Percentiles rank a stretch among this genome's conserved stretches.
These are phyloP conservation scores for Columba guinea DNA, from an alignment of 2,797 vertebrate species.

Conservation along the genomic window DNA sequence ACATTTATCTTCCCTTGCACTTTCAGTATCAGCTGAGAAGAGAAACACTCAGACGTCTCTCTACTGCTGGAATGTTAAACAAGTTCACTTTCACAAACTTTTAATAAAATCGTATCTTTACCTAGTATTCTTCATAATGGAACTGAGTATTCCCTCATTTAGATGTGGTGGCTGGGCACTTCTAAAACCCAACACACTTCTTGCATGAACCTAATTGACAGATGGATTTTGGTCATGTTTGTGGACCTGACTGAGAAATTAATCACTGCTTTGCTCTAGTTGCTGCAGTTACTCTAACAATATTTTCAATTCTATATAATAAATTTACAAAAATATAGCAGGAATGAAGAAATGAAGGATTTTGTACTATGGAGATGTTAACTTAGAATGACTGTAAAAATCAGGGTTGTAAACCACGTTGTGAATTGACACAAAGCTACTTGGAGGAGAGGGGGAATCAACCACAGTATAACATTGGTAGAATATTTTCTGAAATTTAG, in stretches of 20 bases:
- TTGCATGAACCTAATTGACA: neutral
- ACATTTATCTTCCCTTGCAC: neutral
- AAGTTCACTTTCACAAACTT: neutral
- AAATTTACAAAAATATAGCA: neutral
- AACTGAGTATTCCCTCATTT: neutral
- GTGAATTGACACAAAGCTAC: neutral
- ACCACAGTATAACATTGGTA: neutral
- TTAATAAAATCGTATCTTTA: neutral
- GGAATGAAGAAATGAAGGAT: neutral
- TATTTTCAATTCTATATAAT: neutral
- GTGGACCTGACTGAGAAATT: neutral
- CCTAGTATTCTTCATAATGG: neutral
- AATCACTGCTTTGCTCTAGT: neutral
- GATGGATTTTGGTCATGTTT: neutral
- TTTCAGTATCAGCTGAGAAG: neutral
- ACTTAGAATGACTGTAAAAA: neutral
- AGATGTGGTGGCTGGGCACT: neutral
- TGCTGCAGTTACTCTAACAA: neutral
- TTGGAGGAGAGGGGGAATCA: neutral
- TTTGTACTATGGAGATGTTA: neutral
- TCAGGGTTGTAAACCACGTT: neutral
- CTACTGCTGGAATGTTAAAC: neutral
- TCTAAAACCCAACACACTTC: neutral
- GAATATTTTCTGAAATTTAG: neutral
- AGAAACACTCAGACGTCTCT: neutral